Evolutionary conservation across 2,113 vertebrate species (phyloP), one percentile per base, ranked within the genome.

Genomic region (Phalacrocorax pelagicus): DNA sequence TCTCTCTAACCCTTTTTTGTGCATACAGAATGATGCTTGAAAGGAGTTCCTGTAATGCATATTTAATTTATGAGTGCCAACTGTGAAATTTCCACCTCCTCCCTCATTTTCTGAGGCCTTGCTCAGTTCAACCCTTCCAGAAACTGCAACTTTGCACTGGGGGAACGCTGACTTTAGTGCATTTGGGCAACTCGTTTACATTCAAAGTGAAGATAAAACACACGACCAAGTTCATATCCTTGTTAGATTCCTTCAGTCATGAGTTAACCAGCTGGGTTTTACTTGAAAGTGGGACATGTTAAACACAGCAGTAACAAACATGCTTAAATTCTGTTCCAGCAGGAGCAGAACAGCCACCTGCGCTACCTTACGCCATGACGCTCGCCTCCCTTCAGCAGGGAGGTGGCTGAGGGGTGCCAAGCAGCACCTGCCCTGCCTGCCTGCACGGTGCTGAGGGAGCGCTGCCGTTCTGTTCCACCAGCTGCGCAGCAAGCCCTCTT

Each of bases 321-420:
- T 6, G 2, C 21, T 57, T 54, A 10, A 24, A 11, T 61, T 61
- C 44, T 51, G 17, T 77, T 88, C 34, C 26, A 14, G 10, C 2
- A 18, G 30, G 15, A 72, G 22, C 14, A 23, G 42, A 52, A 21
- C 32, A 62, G 69, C 34, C 20, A 34, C 34, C 49, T 32, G 58
- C 7, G 21, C 30, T 20, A 22, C 13, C 17, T n/a, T 19, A 3
- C 8, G 2, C 6, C 4, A 4, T 22, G 73, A 38, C 2, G 4
- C 40, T 44, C 20, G 21, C 16, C 34, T 74, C 40, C 52, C 52
- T 29, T 6, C 44, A 55, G 67, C 32, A 21, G 6, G 0, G 6
- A 3, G 70, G 12, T 23, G 32, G 51, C 47, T 90, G 21, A 9
- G 65, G 65, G 46, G 18, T 52, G 86, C 89, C 42, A n/a, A 14